A percentile compares a stretch with the other conserved stretches of the same genome.
Conservation (phyloP, 1,140 invertebrate genomes). For the Philotrypesis tridentata region DNA sequence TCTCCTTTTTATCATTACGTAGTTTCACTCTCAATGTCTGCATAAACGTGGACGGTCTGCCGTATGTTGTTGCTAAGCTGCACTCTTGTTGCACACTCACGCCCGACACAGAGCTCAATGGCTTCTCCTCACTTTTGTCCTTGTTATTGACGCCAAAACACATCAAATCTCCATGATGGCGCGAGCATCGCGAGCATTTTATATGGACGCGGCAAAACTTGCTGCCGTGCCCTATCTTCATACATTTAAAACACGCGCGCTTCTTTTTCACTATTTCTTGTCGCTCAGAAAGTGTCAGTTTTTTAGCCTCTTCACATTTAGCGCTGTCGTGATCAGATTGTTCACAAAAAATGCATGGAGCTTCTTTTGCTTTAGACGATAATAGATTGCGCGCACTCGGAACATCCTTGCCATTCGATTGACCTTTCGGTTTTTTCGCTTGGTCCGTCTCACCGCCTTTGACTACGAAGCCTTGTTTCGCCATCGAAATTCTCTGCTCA, state of each 20-base stretch:
- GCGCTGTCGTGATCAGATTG: conserved; percentile 34
- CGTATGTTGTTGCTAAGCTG: conserved; percentile 33
- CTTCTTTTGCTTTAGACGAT: not conserved
- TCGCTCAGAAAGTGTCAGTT: not conserved
- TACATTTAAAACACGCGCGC: conserved; percentile 42
- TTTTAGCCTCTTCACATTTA: conserved; percentile 35
- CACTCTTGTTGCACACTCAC: conserved; percentile 27
- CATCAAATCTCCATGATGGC: conserved; percentile 42
- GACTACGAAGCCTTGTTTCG: not conserved
- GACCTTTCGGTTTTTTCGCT: no score
- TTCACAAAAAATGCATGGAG: not conserved
- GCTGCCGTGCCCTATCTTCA: not conserved
- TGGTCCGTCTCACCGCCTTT: no score
- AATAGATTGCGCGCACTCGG: not conserved
- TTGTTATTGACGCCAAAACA: conserved; percentile 10
- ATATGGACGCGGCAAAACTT: not conserved
- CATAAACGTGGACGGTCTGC: conserved; percentile 43
- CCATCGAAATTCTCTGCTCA: not conserved
- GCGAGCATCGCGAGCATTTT: conserved; percentile 25
- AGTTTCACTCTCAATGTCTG: conserved; percentile 47
- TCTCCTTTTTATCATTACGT: not conserved
- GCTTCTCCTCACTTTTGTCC: not conserved
- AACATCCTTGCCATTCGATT: not conserved
- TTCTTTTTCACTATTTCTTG: conserved; percentile 9
- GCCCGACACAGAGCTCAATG: not conserved